These are phyloP conservation scores for Strigops habroptila DNA, from an alignment of 2,113 vertebrate species.

Conservation along the genomic window DNA sequence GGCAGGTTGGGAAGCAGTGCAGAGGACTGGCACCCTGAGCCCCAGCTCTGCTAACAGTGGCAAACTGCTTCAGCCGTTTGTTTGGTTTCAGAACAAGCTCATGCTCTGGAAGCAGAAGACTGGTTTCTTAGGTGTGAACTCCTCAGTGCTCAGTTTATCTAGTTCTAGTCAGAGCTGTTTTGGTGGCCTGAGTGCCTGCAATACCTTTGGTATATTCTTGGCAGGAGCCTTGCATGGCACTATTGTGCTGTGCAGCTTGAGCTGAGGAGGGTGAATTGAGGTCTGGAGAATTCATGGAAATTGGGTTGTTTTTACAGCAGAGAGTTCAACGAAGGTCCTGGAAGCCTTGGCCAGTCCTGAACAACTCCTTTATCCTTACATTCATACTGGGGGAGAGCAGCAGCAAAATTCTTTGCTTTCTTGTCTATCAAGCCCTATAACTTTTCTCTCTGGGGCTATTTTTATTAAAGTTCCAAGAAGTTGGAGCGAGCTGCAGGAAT, in stretches of 20 bases:
- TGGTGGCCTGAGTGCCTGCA: rapidly evolving
- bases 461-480: background rate
- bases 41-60: background rate
- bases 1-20: rapidly evolving
- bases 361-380: rapidly evolving
- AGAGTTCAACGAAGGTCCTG: rapidly evolving
- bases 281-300: rapidly evolving
- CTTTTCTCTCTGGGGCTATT: background rate
- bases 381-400: rapidly evolving
- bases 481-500: background rate
- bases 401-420: background rate
- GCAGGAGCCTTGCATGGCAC: background rate
- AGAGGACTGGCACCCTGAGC: no score
- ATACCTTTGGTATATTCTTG: rapidly evolving
- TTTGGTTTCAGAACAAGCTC: rapidly evolving
- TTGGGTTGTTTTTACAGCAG: background rate
- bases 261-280: background rate
- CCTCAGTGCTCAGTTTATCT: background rate
- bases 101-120: rapidly evolving
- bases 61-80: background rate
- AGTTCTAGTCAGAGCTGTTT: rapidly evolving
- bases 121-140: rapidly evolving
- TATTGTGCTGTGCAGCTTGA: rapidly evolving
- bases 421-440: rapidly evolving
- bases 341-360: background rate